Evolutionary conservation across 2,113 vertebrate genomes (phyloP).

Genomic region (Panthera tigris): DNA sequence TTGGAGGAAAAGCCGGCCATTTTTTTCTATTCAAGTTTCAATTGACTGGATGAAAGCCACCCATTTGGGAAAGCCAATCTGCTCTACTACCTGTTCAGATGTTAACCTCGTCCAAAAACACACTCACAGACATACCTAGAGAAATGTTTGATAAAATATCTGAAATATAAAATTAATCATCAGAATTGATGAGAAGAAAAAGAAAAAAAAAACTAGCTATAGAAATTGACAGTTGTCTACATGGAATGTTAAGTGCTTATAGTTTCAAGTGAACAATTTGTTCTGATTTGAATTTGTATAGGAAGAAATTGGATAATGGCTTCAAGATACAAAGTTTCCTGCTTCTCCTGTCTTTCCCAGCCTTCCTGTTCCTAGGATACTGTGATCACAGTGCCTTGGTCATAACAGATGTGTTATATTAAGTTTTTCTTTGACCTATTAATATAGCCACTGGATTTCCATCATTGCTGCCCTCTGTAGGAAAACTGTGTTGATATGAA

Average conservation of each 20-base stretch:
- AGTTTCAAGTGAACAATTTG: not conserved
- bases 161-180: not conserved
- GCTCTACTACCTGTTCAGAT: not conserved
- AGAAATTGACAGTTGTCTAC: not conserved
- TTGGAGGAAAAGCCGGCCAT: accelerated
- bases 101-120: not conserved
- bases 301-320: not conserved
- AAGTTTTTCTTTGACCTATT: not conserved
- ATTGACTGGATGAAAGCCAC: not conserved
- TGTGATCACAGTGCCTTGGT: not conserved
- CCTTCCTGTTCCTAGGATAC: not conserved
- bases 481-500: not conserved
- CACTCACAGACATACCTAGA: not conserved
- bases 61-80: not conserved
- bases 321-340: not conserved
- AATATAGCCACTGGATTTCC: not conserved
- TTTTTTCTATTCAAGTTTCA: not conserved
- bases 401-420: accelerated
- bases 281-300: not conserved
- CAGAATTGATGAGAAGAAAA: not conserved
- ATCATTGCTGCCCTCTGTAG: not conserved
- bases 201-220: not conserved
- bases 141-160: not conserved
- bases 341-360: not conserved
- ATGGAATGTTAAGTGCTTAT: not conserved